Conservation (phyloP, 1,140 invertebrate genomes). For the Chelonus insularis region DNA sequence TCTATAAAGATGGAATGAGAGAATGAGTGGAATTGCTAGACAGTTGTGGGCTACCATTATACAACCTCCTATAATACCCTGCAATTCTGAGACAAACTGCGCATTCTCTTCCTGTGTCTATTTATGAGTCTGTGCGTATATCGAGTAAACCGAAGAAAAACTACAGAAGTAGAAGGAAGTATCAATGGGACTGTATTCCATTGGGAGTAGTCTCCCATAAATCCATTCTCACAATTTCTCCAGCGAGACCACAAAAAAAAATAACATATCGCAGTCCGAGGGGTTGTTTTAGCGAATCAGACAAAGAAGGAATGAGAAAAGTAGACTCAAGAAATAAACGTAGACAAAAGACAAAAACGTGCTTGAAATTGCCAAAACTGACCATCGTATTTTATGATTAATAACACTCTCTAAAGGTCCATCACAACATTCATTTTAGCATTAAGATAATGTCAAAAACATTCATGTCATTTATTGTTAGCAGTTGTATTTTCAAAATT, state of each 20-base stretch:
- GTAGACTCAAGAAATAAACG: background rate
- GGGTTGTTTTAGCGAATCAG: background rate
- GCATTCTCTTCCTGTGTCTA: constrained; percentile 10
- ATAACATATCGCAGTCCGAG: background rate
- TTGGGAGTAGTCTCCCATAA: constrained; percentile 17
- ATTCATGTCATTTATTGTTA: too few relatives aligned
- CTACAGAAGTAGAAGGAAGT: constrained; percentile 11
- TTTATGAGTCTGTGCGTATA: constrained; percentile 4
- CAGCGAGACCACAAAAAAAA: constrained; percentile 13
- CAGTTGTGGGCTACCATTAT: constrained; percentile 1
- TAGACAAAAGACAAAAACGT: background rate
- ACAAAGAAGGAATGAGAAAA: background rate
- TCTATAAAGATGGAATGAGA: background rate
- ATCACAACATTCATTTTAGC: background rate
- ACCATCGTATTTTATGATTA: constrained; percentile 7
- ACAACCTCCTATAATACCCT: background rate
- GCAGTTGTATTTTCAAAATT: too few relatives aligned
- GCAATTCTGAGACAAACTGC: background rate
- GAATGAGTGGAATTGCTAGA: background rate
- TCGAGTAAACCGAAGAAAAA: constrained; percentile 6
- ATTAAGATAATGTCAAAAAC: too few relatives aligned
- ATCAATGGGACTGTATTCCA: constrained; percentile 15
- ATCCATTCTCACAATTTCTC: constrained; percentile 18
- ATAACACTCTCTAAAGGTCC: background rate
- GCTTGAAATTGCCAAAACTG: constrained; percentile 6